Percentiles rank a stretch among this genome's conserved stretches.
These are phyloP conservation scores for Ferdinandea cuprea DNA, from an alignment of 2,888 invertebrate genomes.

Conservation along the genomic window DNA sequence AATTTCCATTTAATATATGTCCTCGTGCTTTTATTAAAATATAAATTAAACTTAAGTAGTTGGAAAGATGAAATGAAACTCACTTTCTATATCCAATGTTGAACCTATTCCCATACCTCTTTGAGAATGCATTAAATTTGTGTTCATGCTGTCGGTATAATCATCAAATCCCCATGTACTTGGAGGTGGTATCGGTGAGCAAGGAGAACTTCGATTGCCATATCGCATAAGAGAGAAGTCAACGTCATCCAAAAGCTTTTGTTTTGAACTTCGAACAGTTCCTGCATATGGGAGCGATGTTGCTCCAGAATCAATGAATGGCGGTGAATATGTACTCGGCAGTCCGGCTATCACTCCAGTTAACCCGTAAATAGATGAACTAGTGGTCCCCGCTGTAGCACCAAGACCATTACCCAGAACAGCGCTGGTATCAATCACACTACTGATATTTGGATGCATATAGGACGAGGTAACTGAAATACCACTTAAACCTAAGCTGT, in stretches of 20 bases:
- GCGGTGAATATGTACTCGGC: conserved; percentile 79
- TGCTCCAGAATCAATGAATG: conserved; percentile 80
- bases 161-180: conserved; percentile 86
- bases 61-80: conserved; percentile 61
- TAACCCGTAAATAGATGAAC: conserved; percentile 79
- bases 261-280: conserved; percentile 87
- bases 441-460: conserved; percentile 81
- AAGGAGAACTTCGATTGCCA: conserved; percentile 86
- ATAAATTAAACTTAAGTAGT: neutral
- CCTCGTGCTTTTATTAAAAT: conserved; percentile 79
- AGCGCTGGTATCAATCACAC: conserved; percentile 80
- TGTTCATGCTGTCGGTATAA: conserved; percentile 86
- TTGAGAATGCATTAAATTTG: conserved; percentile 85
- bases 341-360: conserved; percentile 79
- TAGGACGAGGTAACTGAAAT: conserved; percentile 80
- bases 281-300: conserved; percentile 86
- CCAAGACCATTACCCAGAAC: conserved; percentile 78
- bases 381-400: conserved; percentile 78
- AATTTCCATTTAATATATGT: conserved; percentile 85
- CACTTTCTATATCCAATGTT: conserved; percentile 81
- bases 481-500: conserved; percentile 82
- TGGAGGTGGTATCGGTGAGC: conserved; percentile 86
- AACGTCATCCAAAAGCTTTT: conserved; percentile 89
- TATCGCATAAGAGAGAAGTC: conserved; percentile 87
- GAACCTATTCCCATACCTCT: conserved; percentile 84